Conservation (phyloP, 2,888 invertebrate genomes). For the Axea sp. region DNA sequence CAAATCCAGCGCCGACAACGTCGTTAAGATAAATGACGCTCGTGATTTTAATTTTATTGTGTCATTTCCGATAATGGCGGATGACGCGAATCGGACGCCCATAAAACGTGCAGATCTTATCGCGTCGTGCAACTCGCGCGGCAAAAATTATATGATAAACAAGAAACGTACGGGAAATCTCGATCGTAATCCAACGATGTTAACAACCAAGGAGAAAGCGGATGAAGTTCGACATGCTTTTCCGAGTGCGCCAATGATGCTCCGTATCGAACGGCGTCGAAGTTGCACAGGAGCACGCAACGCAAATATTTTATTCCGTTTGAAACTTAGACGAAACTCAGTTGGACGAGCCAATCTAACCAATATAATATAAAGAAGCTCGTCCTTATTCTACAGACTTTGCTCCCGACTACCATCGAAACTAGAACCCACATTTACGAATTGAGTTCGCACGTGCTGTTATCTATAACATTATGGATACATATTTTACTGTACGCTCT, state of each 20-base stretch:
- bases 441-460: not conserved
- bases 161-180: constrained; percentile 46
- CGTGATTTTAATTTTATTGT: constrained; percentile 61
- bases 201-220: constrained; percentile 38
- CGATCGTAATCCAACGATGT: constrained; percentile 35
- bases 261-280: constrained; percentile 17
- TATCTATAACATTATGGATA: constrained; percentile 17
- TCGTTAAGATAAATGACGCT: constrained; percentile 41
- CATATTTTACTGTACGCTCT: constrained; percentile 21
- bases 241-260: not conserved
- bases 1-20: constrained; percentile 35
- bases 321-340: constrained; percentile 48
- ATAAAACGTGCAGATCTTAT: constrained; percentile 56
- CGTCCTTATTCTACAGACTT: constrained; percentile 23
- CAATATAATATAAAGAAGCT: constrained; percentile 40
- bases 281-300: constrained; percentile 30
- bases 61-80: constrained; percentile 60
- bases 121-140: constrained; percentile 5
- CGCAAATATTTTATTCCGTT: constrained; percentile 54
- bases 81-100: constrained; percentile 26
- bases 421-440: constrained; percentile 14
- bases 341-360: constrained; percentile 37
- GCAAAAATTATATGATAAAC: constrained; percentile 64
- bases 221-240: constrained; percentile 40
- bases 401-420: constrained; percentile 1